Evolutionary conservation across 2,888 invertebrate species (phyloP), one percentile per base, ranked within the genome.

Genomic region (Tetranychus piercei): DNA sequence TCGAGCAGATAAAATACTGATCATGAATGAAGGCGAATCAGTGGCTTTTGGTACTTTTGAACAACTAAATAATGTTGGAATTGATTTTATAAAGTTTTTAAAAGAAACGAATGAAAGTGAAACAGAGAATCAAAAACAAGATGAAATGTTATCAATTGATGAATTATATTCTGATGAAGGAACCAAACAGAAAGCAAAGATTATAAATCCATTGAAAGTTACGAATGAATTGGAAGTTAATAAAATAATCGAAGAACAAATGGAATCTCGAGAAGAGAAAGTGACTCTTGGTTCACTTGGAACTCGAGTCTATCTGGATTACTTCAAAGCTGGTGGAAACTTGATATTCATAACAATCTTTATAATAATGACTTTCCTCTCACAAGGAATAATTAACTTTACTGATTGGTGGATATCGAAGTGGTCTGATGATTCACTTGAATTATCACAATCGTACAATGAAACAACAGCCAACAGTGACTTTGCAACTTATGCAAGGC

Each of bases 21-120:
- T 65, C 1, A 81, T 87, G 77, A 85, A 87, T 8, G 88, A 88
- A 11, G 89, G 89, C 78, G 92, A 92, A 82, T 82, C 85, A 76
- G 88, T 90, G 15, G 88, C 88, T 77, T 88, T 94, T 9, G 94
- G 94, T 0, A 95, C 55, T 2, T 55, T 55, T 15, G 15, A 55
- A 55, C 55, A 55, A 55, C 15, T 55, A 15, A 55, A 55, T 55
- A 55, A 55, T 55, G 15, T 55, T 55, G 55, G 55, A 55, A 23
- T 23, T 18, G 69, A 23, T 69, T 23, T 20, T 69, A 69, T 69
- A 9, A 23, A 69, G 22, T 23, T 23, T 23, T 11, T 69, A 15
- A 23, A 23, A 23, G 23, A 69, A 8, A 0, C 69, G 0, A 34
- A 34, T 34, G 69, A 23, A 0, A 23, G 1, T 1, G 69, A 23